A percentile compares a stretch with the other conserved stretches of the same genome.
phyloP scores from a whole-genome alignment of 2,113 vertebrate species.

The Xyrauchen texanus region DNA sequence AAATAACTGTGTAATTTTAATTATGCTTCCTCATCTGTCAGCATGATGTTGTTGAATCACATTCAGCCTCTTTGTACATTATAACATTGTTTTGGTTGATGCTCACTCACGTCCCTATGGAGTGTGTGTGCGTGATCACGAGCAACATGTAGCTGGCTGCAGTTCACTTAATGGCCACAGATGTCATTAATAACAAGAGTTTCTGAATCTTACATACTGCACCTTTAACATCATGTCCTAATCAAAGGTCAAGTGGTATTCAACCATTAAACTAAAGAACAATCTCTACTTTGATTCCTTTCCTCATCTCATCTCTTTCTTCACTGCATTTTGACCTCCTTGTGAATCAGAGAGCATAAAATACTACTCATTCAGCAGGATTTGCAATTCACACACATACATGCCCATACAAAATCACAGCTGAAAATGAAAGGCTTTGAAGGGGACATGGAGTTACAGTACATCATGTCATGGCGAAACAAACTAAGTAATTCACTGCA shows the following conservation, averaged over 20 bases:
- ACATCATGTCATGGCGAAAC: constrained; percentile 11
- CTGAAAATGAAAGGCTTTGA: background rate
- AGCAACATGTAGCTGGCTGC: no score
- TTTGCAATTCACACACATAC: constrained; percentile 4
- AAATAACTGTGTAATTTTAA: no score
- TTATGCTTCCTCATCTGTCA: no score
- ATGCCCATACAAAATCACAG: background rate
- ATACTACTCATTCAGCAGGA: constrained; percentile 25
- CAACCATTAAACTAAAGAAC: constrained; percentile 20
- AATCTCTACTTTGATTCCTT: background rate
- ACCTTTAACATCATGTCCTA: constrained; percentile 11
- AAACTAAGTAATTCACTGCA: background rate
- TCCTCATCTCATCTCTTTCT: constrained; percentile 4
- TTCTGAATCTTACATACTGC: no score
- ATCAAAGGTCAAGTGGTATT: background rate
- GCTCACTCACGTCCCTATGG: no score
- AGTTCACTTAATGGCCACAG: no score
- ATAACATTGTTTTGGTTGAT: no score
- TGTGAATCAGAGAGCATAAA: constrained; percentile 23
- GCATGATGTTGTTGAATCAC: no score
- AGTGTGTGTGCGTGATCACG: no score
- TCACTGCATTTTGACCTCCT: background rate
- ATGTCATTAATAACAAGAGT: no score
- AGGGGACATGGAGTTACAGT: background rate
- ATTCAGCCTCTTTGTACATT: no score